Evolutionary conservation across 2,797 vertebrate genomes (phyloP).

Genomic region (Gymnothorax javanicus): DNA sequence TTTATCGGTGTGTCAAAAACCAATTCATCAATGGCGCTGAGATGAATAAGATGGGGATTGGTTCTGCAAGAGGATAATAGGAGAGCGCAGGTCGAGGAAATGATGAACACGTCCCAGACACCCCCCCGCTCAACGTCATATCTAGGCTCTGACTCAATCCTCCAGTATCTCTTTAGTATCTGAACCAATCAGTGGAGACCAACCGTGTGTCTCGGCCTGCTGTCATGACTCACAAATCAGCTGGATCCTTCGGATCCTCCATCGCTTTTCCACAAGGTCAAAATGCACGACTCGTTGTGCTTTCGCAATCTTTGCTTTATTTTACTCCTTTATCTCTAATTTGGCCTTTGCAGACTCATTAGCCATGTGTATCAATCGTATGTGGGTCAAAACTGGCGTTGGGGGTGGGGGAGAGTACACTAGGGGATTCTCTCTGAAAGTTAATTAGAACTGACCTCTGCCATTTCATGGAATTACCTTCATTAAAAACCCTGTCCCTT

Average conservation of each 20-base stretch:
- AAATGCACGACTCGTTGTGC: neutral
- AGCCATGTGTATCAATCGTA: too few relatives aligned
- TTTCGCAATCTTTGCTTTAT: neutral
- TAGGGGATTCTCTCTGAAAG: neutral
- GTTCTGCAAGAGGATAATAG: neutral
- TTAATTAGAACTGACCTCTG: conserved; percentile 48
- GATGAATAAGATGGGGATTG: neutral
- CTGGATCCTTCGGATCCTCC: neutral
- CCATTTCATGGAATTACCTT: conserved; percentile 39
- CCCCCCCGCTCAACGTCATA: neutral
- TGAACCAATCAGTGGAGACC: neutral
- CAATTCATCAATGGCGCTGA: neutral
- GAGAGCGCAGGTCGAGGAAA: neutral
- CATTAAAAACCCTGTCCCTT: conserved; percentile 43
- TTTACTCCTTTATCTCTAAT: neutral
- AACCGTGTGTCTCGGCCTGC: neutral
- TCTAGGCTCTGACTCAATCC: too few relatives aligned
- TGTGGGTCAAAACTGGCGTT: neutral
- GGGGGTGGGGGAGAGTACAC: neutral
- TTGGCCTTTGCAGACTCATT: neutral
- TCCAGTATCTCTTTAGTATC: neutral
- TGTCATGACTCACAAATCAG: neutral
- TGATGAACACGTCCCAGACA: neutral
- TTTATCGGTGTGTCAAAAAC: neutral
- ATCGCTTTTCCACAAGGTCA: neutral